A percentile compares a stretch with the other conserved stretches of the same genome.
Conservation (phyloP, 30 jellyfish, hydroid and myxozoan genomes). For the Phacellophora camtschatica region DNA sequence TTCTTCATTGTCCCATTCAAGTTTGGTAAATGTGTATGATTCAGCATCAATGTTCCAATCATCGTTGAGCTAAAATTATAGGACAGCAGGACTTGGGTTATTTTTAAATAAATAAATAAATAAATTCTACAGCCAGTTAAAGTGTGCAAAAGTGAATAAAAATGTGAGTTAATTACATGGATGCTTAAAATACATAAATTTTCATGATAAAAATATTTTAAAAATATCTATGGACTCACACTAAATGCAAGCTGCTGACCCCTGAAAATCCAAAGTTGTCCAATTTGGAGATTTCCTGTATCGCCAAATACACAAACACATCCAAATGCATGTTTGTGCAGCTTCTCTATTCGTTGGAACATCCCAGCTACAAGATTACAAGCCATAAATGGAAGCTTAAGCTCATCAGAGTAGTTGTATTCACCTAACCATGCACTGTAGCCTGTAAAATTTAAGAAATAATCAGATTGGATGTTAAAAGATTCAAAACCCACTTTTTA, state of each 20-base stretch:
- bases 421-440: constrained; percentile 86
- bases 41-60: constrained; percentile 90
- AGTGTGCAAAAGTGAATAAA: no score
- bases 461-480: no score
- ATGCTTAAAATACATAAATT: no score
- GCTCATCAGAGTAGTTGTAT: constrained; percentile 78
- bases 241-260: constrained; percentile 84
- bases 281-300: constrained; percentile 36
- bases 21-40: constrained; percentile 66
- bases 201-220: no score
- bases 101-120: no score
- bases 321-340: constrained; percentile 77
- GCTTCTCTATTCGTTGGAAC: constrained; percentile 83
- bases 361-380: constrained; percentile 86
- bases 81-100: no score
- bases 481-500: no score
- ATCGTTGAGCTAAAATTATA: constrained; percentile 71
- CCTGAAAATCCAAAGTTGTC: constrained; percentile 87
- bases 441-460: no score
- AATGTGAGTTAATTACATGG: no score
- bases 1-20: constrained; percentile 83
- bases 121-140: no score
- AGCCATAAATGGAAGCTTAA: constrained; percentile 63
- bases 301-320: constrained; percentile 51
- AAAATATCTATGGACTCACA: constrained; percentile 19